Conservation (phyloP, 2,797 vertebrate species). For the Epinephelus malabaricus region DNA sequence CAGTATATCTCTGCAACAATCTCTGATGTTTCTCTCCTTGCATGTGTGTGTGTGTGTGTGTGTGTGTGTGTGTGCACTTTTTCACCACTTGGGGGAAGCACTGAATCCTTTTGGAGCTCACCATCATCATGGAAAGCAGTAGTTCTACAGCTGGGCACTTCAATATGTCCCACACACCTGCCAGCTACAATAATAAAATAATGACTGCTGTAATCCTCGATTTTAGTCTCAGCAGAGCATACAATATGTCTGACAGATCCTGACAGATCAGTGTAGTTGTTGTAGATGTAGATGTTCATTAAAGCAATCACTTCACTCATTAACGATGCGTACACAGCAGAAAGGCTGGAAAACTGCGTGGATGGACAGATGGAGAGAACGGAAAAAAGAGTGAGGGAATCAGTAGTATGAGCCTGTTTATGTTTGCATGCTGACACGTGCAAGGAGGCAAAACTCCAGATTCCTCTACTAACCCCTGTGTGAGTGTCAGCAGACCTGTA, state of each 20-base stretch:
- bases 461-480: slow-evolving; percentile 27
- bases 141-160: background rate
- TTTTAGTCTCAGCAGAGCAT: too few species aligned
- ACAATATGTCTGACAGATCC: too few species aligned
- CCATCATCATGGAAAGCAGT: background rate
- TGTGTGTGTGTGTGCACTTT: background rate
- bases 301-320: too few species aligned
- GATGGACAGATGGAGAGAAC: background rate
- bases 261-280: too few species aligned
- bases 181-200: too few species aligned
- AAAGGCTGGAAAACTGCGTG: background rate
- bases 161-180: background rate
- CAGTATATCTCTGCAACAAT: background rate
- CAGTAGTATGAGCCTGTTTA: background rate
- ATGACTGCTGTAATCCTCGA: too few species aligned
- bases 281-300: too few species aligned
- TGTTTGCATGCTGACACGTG: slow-evolving; percentile 42
- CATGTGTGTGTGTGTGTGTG: slow-evolving; percentile 8
- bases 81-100: slow-evolving; percentile 48
- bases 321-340: background rate
- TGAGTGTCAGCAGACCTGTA: background rate
- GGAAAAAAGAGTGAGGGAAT: background rate
- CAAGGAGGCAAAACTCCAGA: slow-evolving; percentile 26
- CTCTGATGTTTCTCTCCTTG: background rate
- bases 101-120: background rate